Evolutionary conservation across 2,797 vertebrate genomes (phyloP).

Genomic region (Molothrus aeneus): DNA sequence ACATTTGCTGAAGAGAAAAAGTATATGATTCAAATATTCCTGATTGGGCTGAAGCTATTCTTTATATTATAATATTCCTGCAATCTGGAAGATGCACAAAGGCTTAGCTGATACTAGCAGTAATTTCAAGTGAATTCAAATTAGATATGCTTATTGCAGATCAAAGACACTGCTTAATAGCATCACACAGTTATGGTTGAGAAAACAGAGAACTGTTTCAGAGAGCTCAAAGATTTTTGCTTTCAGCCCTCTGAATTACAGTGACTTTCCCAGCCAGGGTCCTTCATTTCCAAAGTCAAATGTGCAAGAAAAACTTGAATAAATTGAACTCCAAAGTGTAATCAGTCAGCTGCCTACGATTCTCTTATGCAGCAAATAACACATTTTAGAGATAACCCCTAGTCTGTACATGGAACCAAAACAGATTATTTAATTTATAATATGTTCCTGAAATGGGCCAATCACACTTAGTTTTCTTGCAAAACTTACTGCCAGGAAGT

Average conservation of each 20-base stretch:
- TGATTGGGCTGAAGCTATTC: not conserved
- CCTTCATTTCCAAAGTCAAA: slow-evolving; percentile 8
- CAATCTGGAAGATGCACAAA: not conserved
- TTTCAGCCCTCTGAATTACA: slow-evolving; percentile 3
- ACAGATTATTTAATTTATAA: not conserved
- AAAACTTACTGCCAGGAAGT: not conserved
- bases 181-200: not conserved
- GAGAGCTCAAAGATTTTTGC: slow-evolving; percentile 10
- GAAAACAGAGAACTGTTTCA: not conserved
- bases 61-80: not conserved
- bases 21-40: not conserved
- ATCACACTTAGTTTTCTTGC: not conserved
- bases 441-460: not conserved
- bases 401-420: not conserved
- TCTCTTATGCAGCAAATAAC: not conserved
- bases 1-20: not conserved
- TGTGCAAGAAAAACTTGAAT: not conserved
- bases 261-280: not conserved
- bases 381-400: not conserved
- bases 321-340: not conserved
- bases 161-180: slow-evolving; percentile 34
- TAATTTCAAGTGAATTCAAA: slow-evolving; percentile 50
- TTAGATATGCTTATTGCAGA: slow-evolving; percentile 39
- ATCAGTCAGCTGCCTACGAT: not conserved
- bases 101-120: not conserved